Percentiles rank a stretch among this genome's conserved stretches.
Evolutionary conservation across 2,113 vertebrate species (phyloP).

Genomic region (Lepidothrix coronata): DNA sequence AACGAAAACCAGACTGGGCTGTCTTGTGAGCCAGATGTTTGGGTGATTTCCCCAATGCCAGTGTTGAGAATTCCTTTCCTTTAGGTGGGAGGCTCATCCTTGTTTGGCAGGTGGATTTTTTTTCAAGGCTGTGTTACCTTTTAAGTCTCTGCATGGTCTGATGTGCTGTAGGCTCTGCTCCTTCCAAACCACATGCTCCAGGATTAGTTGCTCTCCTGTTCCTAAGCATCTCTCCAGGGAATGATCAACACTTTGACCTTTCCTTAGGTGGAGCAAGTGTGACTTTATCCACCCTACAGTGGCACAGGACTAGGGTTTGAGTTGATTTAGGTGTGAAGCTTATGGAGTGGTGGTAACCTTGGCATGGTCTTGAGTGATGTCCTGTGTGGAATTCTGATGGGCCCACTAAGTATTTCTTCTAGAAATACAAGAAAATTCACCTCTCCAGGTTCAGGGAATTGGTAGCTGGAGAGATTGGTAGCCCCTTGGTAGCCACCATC

Average conservation of each 20-base stretch:
- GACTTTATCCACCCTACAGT: accelerated
- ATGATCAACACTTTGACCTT: neutral
- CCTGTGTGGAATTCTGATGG: neutral
- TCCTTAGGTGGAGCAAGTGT: neutral
- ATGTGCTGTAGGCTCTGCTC: neutral
- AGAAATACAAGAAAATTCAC: neutral
- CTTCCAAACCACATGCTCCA: neutral
- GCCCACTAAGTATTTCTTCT: neutral
- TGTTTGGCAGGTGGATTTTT: neutral
- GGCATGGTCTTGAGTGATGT: accelerated
- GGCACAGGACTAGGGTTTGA: neutral
- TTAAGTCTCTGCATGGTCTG: neutral
- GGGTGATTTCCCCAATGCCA: neutral
- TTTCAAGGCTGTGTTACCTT: neutral
- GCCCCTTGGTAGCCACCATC: neutral
- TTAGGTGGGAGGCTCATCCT: neutral
- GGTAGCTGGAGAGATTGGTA: neutral
- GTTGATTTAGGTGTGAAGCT: neutral
- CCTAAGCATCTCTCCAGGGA: neutral
- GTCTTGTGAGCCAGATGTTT: neutral
- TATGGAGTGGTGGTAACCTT: accelerated
- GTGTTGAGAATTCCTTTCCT: neutral
- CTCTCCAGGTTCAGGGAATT: neutral
- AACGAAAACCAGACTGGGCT: neutral
- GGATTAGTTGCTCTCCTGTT: neutral